These are phyloP conservation scores for Nemopilema nomurai DNA, from an alignment of 30 jellyfish, hydroid and myxozoan species.

Conservation along the genomic window DNA sequence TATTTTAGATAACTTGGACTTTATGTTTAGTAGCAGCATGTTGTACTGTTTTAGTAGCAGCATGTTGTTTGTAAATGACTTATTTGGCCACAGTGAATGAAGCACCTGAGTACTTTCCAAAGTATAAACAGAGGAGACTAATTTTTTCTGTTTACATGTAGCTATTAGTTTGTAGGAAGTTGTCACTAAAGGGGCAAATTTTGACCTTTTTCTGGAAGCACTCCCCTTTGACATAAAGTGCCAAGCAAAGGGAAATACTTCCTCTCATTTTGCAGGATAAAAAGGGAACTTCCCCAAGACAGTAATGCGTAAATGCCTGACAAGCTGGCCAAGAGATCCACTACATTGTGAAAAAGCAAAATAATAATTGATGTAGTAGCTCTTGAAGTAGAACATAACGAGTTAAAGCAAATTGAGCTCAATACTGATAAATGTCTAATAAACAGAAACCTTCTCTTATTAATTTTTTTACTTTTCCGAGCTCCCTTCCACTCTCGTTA, in stretches of 20 bases:
- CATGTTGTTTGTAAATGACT: not conserved
- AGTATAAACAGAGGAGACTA: not conserved
- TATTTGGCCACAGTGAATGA: not conserved
- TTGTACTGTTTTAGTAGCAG: conserved; percentile 4
- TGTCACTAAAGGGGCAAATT: not conserved
- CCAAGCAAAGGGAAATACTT: not conserved
- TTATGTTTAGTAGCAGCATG: conserved; percentile 46
- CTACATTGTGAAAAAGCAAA: not conserved
- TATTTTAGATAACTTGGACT: conserved; percentile 22
- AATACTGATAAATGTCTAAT: not conserved
- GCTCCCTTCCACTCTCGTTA: not conserved
- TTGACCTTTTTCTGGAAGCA: not conserved
- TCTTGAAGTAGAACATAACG: not conserved
- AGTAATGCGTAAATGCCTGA: not conserved
- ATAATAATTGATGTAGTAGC: not conserved
- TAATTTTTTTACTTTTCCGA: not conserved
- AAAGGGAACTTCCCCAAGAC: not conserved
- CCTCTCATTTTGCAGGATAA: not conserved
- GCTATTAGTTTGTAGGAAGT: not conserved
- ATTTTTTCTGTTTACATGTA: not conserved
- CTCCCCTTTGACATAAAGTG: not conserved
- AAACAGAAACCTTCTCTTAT: not conserved
- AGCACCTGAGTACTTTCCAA: not conserved
- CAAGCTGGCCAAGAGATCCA: not conserved
- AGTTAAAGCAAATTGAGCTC: not conserved